These are phyloP conservation scores for Rhinoderma darwinii DNA, from an alignment of 2,113 vertebrate genomes.

Conservation along the genomic window DNA sequence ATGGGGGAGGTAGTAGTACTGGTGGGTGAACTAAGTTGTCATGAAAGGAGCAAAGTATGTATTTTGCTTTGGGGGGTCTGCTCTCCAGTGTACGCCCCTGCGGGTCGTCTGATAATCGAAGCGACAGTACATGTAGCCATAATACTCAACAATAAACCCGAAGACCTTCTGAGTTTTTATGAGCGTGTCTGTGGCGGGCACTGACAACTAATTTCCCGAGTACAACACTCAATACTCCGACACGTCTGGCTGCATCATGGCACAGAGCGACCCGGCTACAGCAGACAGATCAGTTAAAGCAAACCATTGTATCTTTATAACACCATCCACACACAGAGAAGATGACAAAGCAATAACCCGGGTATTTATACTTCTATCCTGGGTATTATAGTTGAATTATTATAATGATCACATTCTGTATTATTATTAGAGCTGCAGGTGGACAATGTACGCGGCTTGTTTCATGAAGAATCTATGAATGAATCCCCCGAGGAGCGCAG, in stretches of 20 bases:
- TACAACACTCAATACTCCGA: too few relatives aligned
- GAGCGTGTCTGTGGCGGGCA: background rate
- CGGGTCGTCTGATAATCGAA: too few relatives aligned
- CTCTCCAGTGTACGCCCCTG: too few relatives aligned
- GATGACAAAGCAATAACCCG: background rate
- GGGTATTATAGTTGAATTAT: conserved; percentile 1
- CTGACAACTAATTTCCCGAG: background rate
- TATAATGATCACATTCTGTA: conserved; percentile 4
- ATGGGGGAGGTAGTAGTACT: too few relatives aligned
- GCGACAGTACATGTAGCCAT: too few relatives aligned
- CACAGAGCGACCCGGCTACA: background rate
- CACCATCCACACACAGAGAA: background rate
- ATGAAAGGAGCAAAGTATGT: too few relatives aligned
- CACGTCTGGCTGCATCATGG: background rate
- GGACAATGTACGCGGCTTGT: background rate
- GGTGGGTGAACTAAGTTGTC: too few relatives aligned
- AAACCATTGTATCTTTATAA: background rate
- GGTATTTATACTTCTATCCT: background rate
- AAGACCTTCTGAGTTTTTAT: too few relatives aligned
- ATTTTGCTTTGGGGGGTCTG: too few relatives aligned
- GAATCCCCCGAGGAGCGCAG: conserved; percentile 9
- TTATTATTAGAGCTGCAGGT: conserved; percentile 17
- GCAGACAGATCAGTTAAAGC: background rate
- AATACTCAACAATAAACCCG: background rate
- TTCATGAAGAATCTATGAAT: conserved; percentile 1